Base-by-base conservation (phyloP, 2,113 vertebrate species). In the Cyanoderma ruficeps region DNA sequence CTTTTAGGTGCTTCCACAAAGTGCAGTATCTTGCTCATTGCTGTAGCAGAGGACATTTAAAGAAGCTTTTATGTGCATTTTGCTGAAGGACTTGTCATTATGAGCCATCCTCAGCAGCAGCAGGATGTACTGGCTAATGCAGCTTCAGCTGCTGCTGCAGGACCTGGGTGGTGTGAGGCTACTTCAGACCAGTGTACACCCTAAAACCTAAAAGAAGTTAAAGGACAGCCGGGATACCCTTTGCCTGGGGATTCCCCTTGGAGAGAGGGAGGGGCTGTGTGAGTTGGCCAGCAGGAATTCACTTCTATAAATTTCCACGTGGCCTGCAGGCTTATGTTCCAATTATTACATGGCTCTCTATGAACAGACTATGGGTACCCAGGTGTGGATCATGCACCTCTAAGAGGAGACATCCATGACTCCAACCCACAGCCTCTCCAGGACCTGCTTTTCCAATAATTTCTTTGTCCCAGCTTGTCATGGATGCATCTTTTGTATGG, bases 141-240 rank as follows among this genome's bases (percentile, higher is more conserved):
- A 60, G 35, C 35, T 63, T 49, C 47, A 57, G 28, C 39, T 42
- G 39, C 49, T 56, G 49, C 80, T 77, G 72, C 37, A 65, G n/a
- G 25, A 35, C 8, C 6, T 30, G 16, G 15, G 31, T 49, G 10
- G 2, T 44, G 5, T 17, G 31, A 80, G 37, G 16, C 18, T 76
- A 4, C 35, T 56, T 79, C 59, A 41, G 49, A 28, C 2, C 27
- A 60, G 6, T 1, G 0, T 9, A 46, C 5, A 30, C 3, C 15
- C 41, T 50, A 53, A 74, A 69, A 81, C 14, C 6, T 20, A 47
- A 52, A 64, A 75, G n/a, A 63, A 14, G 11, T 6, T 17, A 20
- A 5, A 31, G 21, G 12, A 30, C 12, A 70, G 46, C 19, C n/a
- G 47, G 53, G 42, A 23, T 13, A 31, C 2, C 11, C n/a, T 46